These are phyloP conservation scores for Ophion ellenae DNA, from an alignment of 2,888 invertebrate genomes.

Conservation along the genomic window DNA sequence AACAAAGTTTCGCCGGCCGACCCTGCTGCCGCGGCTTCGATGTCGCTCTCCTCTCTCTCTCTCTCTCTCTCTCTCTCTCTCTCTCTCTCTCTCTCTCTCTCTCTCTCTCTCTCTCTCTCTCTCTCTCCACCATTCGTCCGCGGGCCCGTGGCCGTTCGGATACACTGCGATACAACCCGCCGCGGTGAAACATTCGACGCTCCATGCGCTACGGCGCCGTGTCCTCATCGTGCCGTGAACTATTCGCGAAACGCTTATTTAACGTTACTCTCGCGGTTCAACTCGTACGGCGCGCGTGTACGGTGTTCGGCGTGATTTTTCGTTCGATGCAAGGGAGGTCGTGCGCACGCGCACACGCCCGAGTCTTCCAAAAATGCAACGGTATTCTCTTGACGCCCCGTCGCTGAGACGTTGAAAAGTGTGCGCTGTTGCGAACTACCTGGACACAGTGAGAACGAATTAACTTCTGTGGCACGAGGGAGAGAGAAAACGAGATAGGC, in stretches of 20 bases:
- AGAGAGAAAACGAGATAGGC: background rate
- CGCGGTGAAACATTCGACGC: background rate
- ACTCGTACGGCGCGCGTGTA: too few species aligned
- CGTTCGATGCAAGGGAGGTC: background rate
- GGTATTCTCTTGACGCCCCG: slow-evolving; percentile 50
- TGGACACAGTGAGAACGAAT: slow-evolving; percentile 1
- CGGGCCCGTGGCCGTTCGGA: slow-evolving; percentile 48
- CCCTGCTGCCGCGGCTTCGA: slow-evolving; percentile 37
- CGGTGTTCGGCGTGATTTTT: too few species aligned
- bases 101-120: background rate
- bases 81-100: slow-evolving; percentile 18
- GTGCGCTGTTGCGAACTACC: slow-evolving; percentile 15
- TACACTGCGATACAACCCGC: slow-evolving; percentile 41
- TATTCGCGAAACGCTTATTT: too few species aligned
- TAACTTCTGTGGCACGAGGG: background rate
- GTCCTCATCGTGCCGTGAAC: too few species aligned
- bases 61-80: background rate
- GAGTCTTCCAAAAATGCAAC: slow-evolving; percentile 60
- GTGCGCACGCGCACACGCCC: slow-evolving; percentile 10
- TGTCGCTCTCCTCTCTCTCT: slow-evolving; percentile 6
- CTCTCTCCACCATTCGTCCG: slow-evolving; percentile 51
- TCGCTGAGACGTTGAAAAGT: slow-evolving; percentile 52
- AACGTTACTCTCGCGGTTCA: background rate
- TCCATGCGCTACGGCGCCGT: background rate
- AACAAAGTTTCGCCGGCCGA: slow-evolving; percentile 65